Evolutionary conservation across 2,797 vertebrate species (phyloP).

Genomic region (Molossus molossus): DNA sequence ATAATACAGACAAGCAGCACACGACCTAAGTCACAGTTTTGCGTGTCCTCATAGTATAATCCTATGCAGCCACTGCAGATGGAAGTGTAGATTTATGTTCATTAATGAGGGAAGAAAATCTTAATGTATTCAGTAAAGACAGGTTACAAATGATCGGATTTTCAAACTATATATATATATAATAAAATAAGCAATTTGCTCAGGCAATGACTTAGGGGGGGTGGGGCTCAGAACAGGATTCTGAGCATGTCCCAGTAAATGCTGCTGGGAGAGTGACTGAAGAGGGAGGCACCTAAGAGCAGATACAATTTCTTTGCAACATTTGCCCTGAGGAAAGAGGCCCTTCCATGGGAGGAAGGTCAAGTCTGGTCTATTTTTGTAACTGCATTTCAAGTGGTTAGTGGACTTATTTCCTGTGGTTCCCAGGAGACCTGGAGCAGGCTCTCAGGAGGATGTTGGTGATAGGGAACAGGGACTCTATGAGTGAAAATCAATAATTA

Average conservation of each 20-base stretch:
- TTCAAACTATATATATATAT: not conserved
- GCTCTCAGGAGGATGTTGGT: constrained; percentile 78
- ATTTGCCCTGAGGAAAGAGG: constrained; percentile 62
- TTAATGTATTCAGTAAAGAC: not conserved
- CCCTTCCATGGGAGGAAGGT: constrained; percentile 76
- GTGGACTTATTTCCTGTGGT: constrained; percentile 82
- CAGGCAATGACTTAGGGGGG: not conserved
- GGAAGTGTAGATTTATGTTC: not conserved
- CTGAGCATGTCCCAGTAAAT: constrained; percentile 32
- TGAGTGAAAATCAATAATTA: constrained; percentile 83
- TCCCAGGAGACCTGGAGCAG: constrained; percentile 79
- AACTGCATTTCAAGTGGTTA: constrained; percentile 82
- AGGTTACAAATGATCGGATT: not conserved
- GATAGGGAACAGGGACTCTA: constrained; percentile 70
- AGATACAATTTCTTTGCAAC: constrained; percentile 64
- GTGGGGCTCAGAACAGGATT: constrained; percentile 42
- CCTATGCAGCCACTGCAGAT: not conserved
- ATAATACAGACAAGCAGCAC: not conserved
- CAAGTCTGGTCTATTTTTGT: constrained; percentile 79
- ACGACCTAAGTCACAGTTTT: not conserved
- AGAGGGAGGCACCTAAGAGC: constrained; percentile 49
- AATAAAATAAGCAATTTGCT: not conserved
- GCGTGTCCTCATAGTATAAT: not conserved
- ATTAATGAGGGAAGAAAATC: not conserved
- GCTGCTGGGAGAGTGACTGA: not conserved